Conservation (phyloP, 2,888 invertebrate species). For the Linnaemya tessellans region DNA sequence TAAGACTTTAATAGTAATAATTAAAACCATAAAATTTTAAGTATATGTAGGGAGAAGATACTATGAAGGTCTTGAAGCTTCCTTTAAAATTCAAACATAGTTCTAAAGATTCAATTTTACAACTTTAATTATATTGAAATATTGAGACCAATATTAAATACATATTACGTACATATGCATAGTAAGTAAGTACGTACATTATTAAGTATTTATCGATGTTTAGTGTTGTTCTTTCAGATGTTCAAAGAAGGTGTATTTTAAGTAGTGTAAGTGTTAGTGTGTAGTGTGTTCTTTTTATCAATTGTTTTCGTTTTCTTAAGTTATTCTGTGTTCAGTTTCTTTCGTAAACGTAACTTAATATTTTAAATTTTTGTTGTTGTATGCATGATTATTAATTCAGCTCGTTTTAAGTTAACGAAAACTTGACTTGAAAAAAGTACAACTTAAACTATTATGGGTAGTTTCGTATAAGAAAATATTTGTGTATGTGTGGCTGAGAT, state of each 20-base stretch:
- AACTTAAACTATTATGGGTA: conserved; percentile 68
- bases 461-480: conserved; percentile 40
- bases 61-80: no score
- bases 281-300: conserved; percentile 40
- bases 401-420: conserved; percentile 64
- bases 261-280: conserved; percentile 24
- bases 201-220: conserved; percentile 40
- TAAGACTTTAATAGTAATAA: no score
- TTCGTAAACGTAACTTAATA: conserved; percentile 62
- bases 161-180: background rate
- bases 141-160: conserved; percentile 6
- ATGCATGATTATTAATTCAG: conserved; percentile 12
- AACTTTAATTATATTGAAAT: background rate
- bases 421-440: conserved; percentile 69
- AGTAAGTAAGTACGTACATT: background rate
- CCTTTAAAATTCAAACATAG: background rate
- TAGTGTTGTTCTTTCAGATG: background rate
- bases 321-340: conserved; percentile 67
- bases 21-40: no score
- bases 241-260: conserved; percentile 58
- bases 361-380: conserved; percentile 45
- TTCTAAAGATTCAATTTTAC: conserved; percentile 5
- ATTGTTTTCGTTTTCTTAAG: conserved; percentile 59
- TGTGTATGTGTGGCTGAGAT: conserved; percentile 16
- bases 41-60: background rate